Evolutionary conservation across 2,888 invertebrate species (phyloP), one percentile per base, ranked within the genome.

Genomic region (Leptothorax acervorum): DNA sequence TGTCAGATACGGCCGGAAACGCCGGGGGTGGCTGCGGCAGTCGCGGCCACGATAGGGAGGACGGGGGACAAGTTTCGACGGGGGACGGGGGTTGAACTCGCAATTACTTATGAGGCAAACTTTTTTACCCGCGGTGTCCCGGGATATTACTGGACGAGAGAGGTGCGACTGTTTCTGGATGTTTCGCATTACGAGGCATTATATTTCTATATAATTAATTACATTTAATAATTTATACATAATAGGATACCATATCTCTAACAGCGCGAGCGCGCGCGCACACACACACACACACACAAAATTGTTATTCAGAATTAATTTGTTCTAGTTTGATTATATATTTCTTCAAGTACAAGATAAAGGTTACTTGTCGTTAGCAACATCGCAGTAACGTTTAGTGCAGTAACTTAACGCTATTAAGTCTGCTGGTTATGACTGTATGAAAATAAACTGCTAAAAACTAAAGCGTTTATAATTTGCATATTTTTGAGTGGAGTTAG

Each of bases 41-140:
- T 48, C 60, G 71, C 60, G 60, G 23, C 55, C 42, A 45, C 48
- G 35, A 82, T 42, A 82, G 79, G 60, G 55, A 42, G 48, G 81
- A 18, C 9, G 31, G 57, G 66, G 60, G 83, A 82, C 83, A 71
- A 85, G 85, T 57, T 82, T 85, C 65, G 78, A 79, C 48, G 73
- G 23, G 62, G 75, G 53, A 81, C 11, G 65, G 75, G 53, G 83
- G n/a, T 79, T 85, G 53, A 68, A 87, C 82, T 82, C 87, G 87
- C 89, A 88, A 89, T 88, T 89, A 85, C 82, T 87, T 84, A 85
- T 75, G 66, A 83, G 63, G 71, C 63, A 9, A 82, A 82, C 63
- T 70, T 88, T 88, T 88, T 88, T 83, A 82, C 35, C 28, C 57
- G 45, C 57, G 45, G 6, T 70, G 63, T 74, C 78, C 73, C 62